phyloP scores from a whole-genome alignment of 2,797 vertebrate genomes.

The Aeoliscus strigatus region DNA sequence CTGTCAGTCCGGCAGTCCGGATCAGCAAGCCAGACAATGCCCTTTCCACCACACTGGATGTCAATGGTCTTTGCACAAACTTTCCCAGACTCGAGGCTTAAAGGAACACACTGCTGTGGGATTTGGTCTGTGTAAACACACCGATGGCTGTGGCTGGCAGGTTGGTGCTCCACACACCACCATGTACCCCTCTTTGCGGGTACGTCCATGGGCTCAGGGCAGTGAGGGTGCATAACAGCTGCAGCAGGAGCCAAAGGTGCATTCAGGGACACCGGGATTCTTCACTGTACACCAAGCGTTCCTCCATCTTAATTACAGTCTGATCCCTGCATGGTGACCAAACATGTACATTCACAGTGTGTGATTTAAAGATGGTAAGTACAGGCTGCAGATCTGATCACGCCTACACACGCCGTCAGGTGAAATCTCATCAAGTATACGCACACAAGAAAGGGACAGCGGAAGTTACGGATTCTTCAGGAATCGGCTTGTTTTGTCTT shows the following conservation, averaged over 20 bases:
- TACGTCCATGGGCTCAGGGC: slow-evolving; percentile 19
- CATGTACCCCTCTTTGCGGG: background rate
- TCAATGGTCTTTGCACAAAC: slow-evolving; percentile 74
- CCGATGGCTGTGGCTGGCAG: slow-evolving; percentile 44
- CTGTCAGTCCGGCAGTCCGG: slow-evolving; percentile 59
- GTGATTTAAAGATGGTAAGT: slow-evolving; percentile 30
- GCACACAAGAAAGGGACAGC: slow-evolving; percentile 3
- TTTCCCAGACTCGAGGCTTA: slow-evolving; percentile 79
- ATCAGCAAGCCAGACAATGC: slow-evolving; percentile 72
- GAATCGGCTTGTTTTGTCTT: slow-evolving; percentile 24
- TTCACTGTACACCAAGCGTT: slow-evolving; percentile 6
- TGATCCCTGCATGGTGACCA: slow-evolving; percentile 1
- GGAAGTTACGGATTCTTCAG: slow-evolving; percentile 5
- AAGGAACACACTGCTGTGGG: slow-evolving; percentile 57
- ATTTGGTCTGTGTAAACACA: slow-evolving; percentile 73
- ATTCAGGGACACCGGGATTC: slow-evolving; percentile 19
- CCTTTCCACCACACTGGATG: slow-evolving; percentile 74
- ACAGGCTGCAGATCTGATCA: slow-evolving; percentile 22
- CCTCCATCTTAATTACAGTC: slow-evolving; percentile 8
- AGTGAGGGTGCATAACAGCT: slow-evolving; percentile 6
- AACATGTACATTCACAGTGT: slow-evolving; percentile 7
- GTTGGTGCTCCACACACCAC: slow-evolving; percentile 37
- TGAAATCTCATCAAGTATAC: slow-evolving; percentile 6
- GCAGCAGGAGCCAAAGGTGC: slow-evolving; percentile 30
- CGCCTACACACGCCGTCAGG: slow-evolving; percentile 12